Evolutionary conservation across 2,888 invertebrate species (phyloP).

Genomic region (Seira musarum): DNA sequence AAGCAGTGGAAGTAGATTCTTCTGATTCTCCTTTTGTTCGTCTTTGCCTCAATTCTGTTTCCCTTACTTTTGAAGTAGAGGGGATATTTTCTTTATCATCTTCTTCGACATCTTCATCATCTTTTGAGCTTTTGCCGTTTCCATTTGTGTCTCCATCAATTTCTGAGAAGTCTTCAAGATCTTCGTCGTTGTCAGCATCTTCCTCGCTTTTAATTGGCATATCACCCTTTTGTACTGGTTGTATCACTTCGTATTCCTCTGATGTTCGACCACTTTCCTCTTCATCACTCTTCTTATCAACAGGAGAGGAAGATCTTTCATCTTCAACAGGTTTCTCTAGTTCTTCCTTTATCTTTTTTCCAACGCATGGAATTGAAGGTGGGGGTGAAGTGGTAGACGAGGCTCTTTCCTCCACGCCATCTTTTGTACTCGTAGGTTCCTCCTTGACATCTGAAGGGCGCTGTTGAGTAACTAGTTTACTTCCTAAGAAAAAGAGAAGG

Average conservation of each 20-base stretch:
- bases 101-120: slow-evolving; percentile 23
- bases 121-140: slow-evolving; percentile 29
- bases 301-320: neutral
- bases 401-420: neutral
- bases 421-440: slow-evolving; percentile 7
- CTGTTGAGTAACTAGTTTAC: slow-evolving; percentile 26
- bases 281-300: neutral
- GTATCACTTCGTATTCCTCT: slow-evolving; percentile 62
- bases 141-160: slow-evolving; percentile 35
- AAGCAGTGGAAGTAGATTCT: no score
- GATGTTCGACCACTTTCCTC: slow-evolving; percentile 43
- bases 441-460: slow-evolving; percentile 4
- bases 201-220: slow-evolving; percentile 19
- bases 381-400: no score
- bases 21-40: no score
- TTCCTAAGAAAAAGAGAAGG: slow-evolving; percentile 27
- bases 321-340: neutral
- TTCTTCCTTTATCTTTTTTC: neutral
- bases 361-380: neutral
- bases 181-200: slow-evolving; percentile 43
- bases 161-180: slow-evolving; percentile 45
- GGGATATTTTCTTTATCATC: slow-evolving; percentile 60
- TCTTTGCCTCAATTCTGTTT: slow-evolving; percentile 22
- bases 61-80: neutral
- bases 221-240: slow-evolving; percentile 27